Evolutionary conservation across 1,140 invertebrate genomes (phyloP).

Genomic region (Neodiprion virginianus): DNA sequence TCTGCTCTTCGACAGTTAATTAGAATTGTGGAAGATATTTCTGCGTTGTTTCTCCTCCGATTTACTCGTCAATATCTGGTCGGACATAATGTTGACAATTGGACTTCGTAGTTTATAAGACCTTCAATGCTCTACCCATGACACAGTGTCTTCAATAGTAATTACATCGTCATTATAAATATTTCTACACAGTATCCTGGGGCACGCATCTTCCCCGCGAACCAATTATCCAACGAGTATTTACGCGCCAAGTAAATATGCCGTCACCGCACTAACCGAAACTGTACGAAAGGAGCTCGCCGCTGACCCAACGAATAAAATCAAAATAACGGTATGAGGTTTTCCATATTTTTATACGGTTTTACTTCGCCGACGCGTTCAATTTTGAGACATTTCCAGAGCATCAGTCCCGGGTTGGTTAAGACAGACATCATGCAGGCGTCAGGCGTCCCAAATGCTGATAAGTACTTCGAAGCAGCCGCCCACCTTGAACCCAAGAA

Average conservation of each 20-base stretch:
- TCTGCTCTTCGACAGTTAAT: slow-evolving; percentile 2
- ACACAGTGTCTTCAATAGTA: no score
- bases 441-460: slow-evolving; percentile 22
- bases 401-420: slow-evolving; percentile 67
- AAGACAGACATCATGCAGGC: slow-evolving; percentile 62
- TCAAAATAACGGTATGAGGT: slow-evolving; percentile 47
- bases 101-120: no score
- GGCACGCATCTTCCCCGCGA: background rate
- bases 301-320: slow-evolving; percentile 31
- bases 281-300: slow-evolving; percentile 59
- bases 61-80: slow-evolving; percentile 1
- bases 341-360: background rate
- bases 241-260: slow-evolving; percentile 63
- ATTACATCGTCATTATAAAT: no score
- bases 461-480: slow-evolving; percentile 14
- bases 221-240: slow-evolving; percentile 18
- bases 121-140: no score
- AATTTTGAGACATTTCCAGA: slow-evolving; percentile 52
- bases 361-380: background rate
- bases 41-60: slow-evolving; percentile 11
- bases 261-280: slow-evolving; percentile 60
- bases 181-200: background rate
- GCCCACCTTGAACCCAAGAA: slow-evolving; percentile 56
- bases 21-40: background rate
- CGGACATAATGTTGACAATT: no score